Percentiles rank a stretch among this genome's conserved stretches.
These are phyloP conservation scores for Oscheius sp. DNA, from an alignment of 2,888 invertebrate genomes.

Conservation along the genomic window DNA sequence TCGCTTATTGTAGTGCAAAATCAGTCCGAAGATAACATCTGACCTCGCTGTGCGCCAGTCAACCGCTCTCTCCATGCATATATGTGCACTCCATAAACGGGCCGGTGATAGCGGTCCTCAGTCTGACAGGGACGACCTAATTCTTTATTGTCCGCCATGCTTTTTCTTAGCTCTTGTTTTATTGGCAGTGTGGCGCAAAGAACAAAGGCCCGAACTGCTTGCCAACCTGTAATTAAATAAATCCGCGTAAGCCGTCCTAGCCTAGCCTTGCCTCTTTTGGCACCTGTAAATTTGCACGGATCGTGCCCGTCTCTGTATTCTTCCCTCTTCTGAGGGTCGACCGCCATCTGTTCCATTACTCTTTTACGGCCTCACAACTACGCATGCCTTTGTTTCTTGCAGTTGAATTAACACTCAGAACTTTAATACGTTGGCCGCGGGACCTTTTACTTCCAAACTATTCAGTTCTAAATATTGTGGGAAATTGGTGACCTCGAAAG, in stretches of 20 bases:
- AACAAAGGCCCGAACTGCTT: conserved; percentile 20
- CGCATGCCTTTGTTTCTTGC: background rate
- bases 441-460: background rate
- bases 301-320: background rate
- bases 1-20: conserved; percentile 37
- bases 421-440: too few relatives aligned
- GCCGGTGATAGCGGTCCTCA: conserved; percentile 30
- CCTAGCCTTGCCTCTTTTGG: background rate
- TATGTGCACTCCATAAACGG: conserved; percentile 37
- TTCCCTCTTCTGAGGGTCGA: conserved; percentile 10
- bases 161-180: conserved; percentile 12
- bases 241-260: conserved; percentile 10
- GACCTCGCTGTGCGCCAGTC: conserved; percentile 25
- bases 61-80: conserved; percentile 28
- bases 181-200: conserved; percentile 3
- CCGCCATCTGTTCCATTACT: conserved; percentile 34
- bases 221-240: conserved; percentile 25
- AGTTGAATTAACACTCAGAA: too few relatives aligned
- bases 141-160: background rate
- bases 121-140: background rate
- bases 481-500: conserved; percentile 31
- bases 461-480: conserved; percentile 23
- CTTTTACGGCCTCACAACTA: conserved; percentile 13
- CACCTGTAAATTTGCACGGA: conserved; percentile 31
- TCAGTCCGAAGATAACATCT: conserved; percentile 36